Evolutionary conservation across 2,888 invertebrate genomes (phyloP).

Genomic region (Agonum fuliginosum): DNA sequence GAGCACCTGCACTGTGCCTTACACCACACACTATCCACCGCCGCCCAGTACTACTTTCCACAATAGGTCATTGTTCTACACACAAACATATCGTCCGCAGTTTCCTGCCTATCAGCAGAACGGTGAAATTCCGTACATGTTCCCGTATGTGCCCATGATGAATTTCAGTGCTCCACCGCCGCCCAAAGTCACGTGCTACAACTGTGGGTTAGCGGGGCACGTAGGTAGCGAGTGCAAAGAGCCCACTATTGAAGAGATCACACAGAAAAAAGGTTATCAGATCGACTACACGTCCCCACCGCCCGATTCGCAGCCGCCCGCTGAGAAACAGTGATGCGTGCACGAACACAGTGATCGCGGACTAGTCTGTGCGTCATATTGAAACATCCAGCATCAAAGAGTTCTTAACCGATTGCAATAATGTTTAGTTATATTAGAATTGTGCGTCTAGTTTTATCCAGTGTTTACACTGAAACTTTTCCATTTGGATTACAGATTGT

Average conservation of each 20-base stretch:
- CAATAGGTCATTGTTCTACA: slow-evolving; percentile 68
- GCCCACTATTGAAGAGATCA: slow-evolving; percentile 94
- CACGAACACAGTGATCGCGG: neutral
- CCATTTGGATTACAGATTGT: neutral
- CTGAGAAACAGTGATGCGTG: slow-evolving; percentile 12
- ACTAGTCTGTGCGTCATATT: neutral
- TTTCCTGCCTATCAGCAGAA: slow-evolving; percentile 74
- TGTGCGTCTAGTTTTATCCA: slow-evolving; percentile 44
- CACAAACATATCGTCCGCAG: slow-evolving; percentile 69
- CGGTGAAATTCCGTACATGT: slow-evolving; percentile 73
- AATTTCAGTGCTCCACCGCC: slow-evolving; percentile 74
- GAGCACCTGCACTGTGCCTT: slow-evolving; percentile 73
- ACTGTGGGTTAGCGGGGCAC: slow-evolving; percentile 92
- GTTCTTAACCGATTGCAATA: slow-evolving; percentile 27
- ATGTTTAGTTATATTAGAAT: slow-evolving; percentile 18
- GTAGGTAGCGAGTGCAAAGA: slow-evolving; percentile 91
- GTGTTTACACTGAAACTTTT: slow-evolving; percentile 31
- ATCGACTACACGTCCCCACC: slow-evolving; percentile 74
- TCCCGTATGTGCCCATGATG: slow-evolving; percentile 68
- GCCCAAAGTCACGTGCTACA: slow-evolving; percentile 88
- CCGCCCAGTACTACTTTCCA: slow-evolving; percentile 64
- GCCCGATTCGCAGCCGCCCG: slow-evolving; percentile 12
- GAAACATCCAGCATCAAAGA: neutral
- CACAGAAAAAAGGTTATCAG: slow-evolving; percentile 82
- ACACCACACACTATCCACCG: slow-evolving; percentile 72